A percentile compares a stretch with the other conserved stretches of the same genome.
Conservation (phyloP, 2,113 vertebrate species). For the Tyto alba region DNA sequence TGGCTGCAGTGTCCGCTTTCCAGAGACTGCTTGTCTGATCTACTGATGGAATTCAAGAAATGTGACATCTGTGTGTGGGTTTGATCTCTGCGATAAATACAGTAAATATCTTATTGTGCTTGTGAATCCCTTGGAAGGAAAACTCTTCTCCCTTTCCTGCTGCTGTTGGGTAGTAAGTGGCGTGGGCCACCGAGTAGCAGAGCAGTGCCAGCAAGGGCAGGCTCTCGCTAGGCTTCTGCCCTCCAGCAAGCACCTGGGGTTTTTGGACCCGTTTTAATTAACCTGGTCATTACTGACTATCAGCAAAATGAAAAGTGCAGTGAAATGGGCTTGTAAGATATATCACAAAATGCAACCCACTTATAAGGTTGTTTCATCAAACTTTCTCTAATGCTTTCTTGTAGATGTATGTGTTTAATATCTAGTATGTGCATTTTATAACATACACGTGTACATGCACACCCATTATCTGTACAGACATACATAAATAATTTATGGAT, state of each 20-base stretch:
- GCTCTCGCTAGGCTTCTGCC: background rate
- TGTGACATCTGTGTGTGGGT: conserved; percentile 72
- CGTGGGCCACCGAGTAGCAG: background rate
- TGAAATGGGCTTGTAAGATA: background rate
- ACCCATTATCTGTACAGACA: background rate
- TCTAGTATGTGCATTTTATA: background rate
- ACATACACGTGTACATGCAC: too few relatives aligned
- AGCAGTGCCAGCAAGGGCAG: background rate
- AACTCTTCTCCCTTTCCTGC: conserved; percentile 26
- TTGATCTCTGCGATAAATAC: conserved; percentile 67
- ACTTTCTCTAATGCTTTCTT: background rate
- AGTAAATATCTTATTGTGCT: conserved; percentile 70
- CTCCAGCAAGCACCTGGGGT: background rate
- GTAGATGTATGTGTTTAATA: background rate
- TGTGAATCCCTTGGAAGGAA: background rate
- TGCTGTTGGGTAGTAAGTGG: background rate
- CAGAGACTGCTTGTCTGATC: conserved; percentile 72
- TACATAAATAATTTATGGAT: background rate
- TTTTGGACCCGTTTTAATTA: background rate
- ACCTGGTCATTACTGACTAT: background rate
- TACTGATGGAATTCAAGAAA: conserved; percentile 79
- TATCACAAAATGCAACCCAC: background rate
- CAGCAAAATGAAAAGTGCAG: background rate
- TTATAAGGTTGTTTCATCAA: background rate
- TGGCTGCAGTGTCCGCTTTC: conserved; percentile 65